Conservation (phyloP, 1,140 invertebrate species). For the Achatina immaculata region DNA sequence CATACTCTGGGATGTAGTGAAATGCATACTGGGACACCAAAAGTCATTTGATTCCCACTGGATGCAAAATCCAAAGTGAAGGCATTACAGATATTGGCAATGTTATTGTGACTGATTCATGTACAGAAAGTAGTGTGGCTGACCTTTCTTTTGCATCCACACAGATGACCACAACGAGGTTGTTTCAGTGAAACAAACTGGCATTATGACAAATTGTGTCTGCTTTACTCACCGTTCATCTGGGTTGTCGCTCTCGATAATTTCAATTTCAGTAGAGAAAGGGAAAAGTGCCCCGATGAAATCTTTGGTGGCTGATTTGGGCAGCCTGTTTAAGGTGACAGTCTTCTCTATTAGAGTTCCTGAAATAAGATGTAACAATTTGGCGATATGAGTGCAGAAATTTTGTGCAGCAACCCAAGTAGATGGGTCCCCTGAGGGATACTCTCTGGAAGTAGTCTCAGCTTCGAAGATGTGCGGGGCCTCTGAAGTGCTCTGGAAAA, state of each 20-base stretch:
- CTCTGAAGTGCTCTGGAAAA: neutral
- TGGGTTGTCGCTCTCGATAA: slow-evolving; percentile 34
- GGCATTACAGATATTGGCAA: neutral
- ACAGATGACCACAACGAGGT: neutral
- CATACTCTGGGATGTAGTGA: too few species aligned
- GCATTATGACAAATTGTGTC: neutral
- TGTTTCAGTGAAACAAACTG: neutral
- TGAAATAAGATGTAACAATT: slow-evolving; percentile 31
- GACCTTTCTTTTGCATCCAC: neutral
- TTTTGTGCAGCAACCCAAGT: neutral
- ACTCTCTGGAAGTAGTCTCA: too few species aligned
- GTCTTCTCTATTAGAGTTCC: slow-evolving; percentile 32
- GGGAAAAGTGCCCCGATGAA: slow-evolving; percentile 39
- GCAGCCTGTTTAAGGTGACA: slow-evolving; percentile 37
- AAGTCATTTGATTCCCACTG: too few species aligned
- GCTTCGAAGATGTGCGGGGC: too few species aligned
- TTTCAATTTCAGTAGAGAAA: slow-evolving; percentile 37
- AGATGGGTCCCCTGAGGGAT: neutral
- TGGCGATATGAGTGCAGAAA: slow-evolving; percentile 19
- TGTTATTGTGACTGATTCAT: neutral
- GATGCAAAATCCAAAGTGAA: neutral
- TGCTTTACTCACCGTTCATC: slow-evolving; percentile 39
- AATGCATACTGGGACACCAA: too few species aligned
- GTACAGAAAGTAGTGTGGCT: neutral
- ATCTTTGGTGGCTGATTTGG: slow-evolving; percentile 36